Base-by-base conservation (phyloP, 2,113 vertebrate genomes). In the Ranitomeya imitator region DNA sequence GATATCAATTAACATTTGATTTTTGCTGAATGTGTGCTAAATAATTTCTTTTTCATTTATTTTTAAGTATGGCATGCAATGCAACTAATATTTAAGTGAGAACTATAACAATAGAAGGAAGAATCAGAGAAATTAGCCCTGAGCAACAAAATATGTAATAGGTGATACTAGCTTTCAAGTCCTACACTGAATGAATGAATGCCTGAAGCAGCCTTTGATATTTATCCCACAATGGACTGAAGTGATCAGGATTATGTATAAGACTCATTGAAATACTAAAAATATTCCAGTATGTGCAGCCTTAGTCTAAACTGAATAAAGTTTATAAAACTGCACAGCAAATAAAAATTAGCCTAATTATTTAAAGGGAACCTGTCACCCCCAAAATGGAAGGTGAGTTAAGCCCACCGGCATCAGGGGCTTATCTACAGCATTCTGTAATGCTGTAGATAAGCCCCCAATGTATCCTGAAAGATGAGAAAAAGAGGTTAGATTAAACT, bases 121-220 rank as follows among this genome's bases (percentile, higher is more conserved):
- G 59, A 60, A 60, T 60, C 59, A 60, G 8, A 63, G 16, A 63
- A 63, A 63, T 63, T 63, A 4, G 60, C 60, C 18, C 1, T 5
- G 60, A 18, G 60, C 60, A 63, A 19, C 60, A 63, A 63, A 63
- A 63, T 19, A 63, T 63, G 60, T 63, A 63, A 31, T 31, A 31
- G 26, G 26, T 31, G 26, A 2, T 31, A 31, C 26, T 31, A 31
- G 26, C 26, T 31, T 31, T 31, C 26, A 31, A 31, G 26, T 31
- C 26, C 26, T 1, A 31, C 52, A 79, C 55, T 57, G 78, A 26
- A 23, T 57, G 52, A 59, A 55, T 23, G n/a, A 23, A 15, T 45
- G 71, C 71, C 71, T 14, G 2, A 55, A 23, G 19, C 77, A 55
- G 78, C 15, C 78, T 79, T 79, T 79, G 78, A 79, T 79, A 59